Evolutionary conservation across 2,113 vertebrate species (phyloP).

Genomic region (Rattus norvegicus): DNA sequence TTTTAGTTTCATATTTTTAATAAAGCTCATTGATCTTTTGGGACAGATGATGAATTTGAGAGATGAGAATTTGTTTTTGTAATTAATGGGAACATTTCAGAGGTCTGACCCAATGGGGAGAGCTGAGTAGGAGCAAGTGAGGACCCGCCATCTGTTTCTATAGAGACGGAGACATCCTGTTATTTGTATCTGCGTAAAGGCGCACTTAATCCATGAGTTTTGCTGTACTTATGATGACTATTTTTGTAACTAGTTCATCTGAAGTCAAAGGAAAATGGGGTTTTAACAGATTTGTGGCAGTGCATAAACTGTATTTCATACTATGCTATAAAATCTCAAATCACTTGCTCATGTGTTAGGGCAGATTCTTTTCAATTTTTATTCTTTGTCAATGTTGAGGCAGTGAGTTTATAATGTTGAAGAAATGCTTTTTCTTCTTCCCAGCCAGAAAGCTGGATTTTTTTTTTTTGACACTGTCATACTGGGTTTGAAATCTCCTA

Average conservation of each 20-base stretch:
- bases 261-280: slow-evolving; percentile 64
- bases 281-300: slow-evolving; percentile 61
- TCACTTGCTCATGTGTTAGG: slow-evolving; percentile 54
- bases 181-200: slow-evolving; percentile 63
- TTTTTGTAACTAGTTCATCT: slow-evolving; percentile 74
- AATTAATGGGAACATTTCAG: slow-evolving; percentile 48
- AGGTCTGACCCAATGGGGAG: not conserved
- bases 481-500: slow-evolving; percentile 3
- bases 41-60: slow-evolving; percentile 16
- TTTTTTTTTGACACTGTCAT: slow-evolving; percentile 3
- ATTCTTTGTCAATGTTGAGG: slow-evolving; percentile 42
- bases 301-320: slow-evolving; percentile 70
- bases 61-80: slow-evolving; percentile 39
- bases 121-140: slow-evolving; percentile 51
- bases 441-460: slow-evolving; percentile 53
- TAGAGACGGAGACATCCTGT: slow-evolving; percentile 61
- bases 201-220: slow-evolving; percentile 71
- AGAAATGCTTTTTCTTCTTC: slow-evolving; percentile 65
- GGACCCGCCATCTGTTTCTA: slow-evolving; percentile 45
- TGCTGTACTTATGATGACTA: slow-evolving; percentile 71
- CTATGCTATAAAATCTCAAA: slow-evolving; percentile 64
- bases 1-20: slow-evolving; percentile 36
- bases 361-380: slow-evolving; percentile 54
- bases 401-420: slow-evolving; percentile 39
- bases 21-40: slow-evolving; percentile 21